These are phyloP conservation scores for Calliopum simillimum DNA, from an alignment of 2,888 invertebrate genomes.

Conservation along the genomic window DNA sequence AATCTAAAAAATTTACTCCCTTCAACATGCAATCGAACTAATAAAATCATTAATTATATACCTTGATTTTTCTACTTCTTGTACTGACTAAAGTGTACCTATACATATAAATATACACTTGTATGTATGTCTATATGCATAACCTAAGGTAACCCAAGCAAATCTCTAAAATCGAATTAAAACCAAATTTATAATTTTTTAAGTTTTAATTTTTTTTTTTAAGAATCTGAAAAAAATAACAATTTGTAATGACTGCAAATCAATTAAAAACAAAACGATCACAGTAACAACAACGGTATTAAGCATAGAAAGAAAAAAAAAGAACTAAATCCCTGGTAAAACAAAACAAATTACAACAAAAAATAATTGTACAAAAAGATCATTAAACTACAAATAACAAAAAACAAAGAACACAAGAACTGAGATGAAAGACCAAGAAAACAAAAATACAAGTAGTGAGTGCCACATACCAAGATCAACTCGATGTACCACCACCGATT, in stretches of 20 bases:
- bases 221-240: conserved; percentile 24
- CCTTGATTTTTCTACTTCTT: no score
- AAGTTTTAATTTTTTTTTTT: conserved; percentile 2
- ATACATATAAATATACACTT: background rate
- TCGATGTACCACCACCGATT: conserved; percentile 5
- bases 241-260: conserved; percentile 37
- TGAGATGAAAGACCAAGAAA: background rate
- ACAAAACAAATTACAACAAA: conserved; percentile 21
- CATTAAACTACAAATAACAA: conserved; percentile 14
- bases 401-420: conserved; percentile 1
- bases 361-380: conserved; percentile 16
- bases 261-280: conserved; percentile 31
- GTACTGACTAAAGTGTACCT: no score
- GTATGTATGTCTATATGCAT: background rate
- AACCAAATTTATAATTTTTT: conserved; percentile 2
- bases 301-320: conserved; percentile 11
- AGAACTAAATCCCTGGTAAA: background rate
- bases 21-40: background rate
- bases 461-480: background rate
- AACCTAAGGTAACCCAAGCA: conserved; percentile 2
- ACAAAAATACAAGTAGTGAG: conserved; percentile 11
- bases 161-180: conserved; percentile 1
- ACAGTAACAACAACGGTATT: conserved; percentile 27
- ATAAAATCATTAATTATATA: conserved; percentile 45
- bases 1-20: no score